phyloP scores from a whole-genome alignment of 2,888 invertebrate species.

The Drosophila greeni region DNA sequence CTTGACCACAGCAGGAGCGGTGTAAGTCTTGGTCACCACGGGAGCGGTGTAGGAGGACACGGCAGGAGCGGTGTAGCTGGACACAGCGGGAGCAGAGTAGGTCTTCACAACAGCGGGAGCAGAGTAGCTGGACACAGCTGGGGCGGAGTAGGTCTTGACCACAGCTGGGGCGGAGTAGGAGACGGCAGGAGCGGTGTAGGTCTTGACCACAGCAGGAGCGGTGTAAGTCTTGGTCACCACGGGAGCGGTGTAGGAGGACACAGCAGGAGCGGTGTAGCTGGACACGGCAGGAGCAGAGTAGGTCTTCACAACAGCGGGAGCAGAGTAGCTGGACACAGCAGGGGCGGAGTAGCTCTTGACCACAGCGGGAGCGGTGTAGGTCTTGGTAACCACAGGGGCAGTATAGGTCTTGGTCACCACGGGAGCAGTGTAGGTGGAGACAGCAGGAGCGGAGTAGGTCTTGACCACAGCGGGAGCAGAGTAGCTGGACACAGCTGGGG shows the following conservation, averaged over 20 bases:
- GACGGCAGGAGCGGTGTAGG: slow-evolving; percentile 33
- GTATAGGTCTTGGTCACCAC: slow-evolving; percentile 12
- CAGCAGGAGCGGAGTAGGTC: slow-evolving; percentile 11
- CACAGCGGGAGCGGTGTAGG: slow-evolving; percentile 42
- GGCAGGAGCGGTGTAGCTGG: slow-evolving; percentile 44
- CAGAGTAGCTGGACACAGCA: slow-evolving; percentile 25
- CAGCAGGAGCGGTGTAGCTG: too few relatives aligned
- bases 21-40: slow-evolving; percentile 27
- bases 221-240: slow-evolving; percentile 8
- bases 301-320: slow-evolving; percentile 39
- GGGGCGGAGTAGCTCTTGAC: slow-evolving; percentile 14
- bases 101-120: slow-evolving; percentile 29
- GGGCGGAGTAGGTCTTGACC: slow-evolving; percentile 17
- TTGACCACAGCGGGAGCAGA: slow-evolving; percentile 22
- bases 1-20: slow-evolving; percentile 20
- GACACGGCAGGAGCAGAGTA: slow-evolving; percentile 10
- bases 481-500: slow-evolving; percentile 33
- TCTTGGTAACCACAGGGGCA: slow-evolving; percentile 29
- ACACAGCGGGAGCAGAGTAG: not conserved
- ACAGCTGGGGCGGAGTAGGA: too few relatives aligned
- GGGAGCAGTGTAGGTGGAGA: slow-evolving; percentile 30
- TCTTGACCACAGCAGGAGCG: slow-evolving; percentile 34
- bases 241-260: too few relatives aligned
- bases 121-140: slow-evolving; percentile 28
- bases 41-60: slow-evolving; percentile 36